Evolutionary conservation across 2,113 vertebrate species (phyloP).

Genomic region (Eira barbara): DNA sequence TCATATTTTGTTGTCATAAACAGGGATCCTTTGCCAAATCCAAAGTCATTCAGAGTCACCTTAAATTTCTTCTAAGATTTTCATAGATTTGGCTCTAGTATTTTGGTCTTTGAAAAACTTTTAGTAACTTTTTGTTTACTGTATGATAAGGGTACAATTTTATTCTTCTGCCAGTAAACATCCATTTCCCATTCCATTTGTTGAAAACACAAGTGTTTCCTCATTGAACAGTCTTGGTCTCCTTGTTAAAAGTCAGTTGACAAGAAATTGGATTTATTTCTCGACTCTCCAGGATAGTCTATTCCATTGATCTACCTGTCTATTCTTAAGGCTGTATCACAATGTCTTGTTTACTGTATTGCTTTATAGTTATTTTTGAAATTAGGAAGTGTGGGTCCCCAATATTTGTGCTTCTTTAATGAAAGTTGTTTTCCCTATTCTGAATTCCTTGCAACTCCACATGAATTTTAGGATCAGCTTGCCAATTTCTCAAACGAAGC

Average conservation of each 20-base stretch:
- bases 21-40: background rate
- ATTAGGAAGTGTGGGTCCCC: background rate
- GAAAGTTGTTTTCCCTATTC: background rate
- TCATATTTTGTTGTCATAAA: background rate
- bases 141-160: background rate
- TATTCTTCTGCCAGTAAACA: background rate
- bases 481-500: background rate
- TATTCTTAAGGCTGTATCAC: background rate
- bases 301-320: background rate
- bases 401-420: background rate
- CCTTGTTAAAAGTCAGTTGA: background rate
- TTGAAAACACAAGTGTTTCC: background rate
- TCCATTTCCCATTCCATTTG: background rate
- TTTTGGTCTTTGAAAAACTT: background rate
- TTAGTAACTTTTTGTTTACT: background rate
- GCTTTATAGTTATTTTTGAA: background rate
- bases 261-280: background rate
- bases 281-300: background rate
- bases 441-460: background rate
- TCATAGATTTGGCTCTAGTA: background rate
- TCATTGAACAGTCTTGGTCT: background rate
- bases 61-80: background rate
- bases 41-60: background rate
- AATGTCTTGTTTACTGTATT: background rate
- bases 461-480: background rate